Percentiles rank a stretch among this genome's conserved stretches.
Evolutionary conservation across 2,888 invertebrate genomes (phyloP).

Genomic region (Microchrysa polita): DNA sequence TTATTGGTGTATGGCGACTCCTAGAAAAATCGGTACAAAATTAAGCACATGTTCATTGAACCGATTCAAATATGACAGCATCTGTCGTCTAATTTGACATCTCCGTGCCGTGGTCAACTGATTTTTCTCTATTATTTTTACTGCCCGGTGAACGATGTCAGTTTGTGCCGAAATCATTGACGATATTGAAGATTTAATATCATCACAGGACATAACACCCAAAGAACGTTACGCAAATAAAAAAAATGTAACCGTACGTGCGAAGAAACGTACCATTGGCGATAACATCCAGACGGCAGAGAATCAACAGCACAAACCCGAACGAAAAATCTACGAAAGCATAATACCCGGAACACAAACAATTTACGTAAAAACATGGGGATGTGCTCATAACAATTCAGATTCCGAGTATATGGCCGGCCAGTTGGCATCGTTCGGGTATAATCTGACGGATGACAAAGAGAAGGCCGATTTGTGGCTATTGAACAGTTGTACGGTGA

Average conservation of each 20-base stretch:
- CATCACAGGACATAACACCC: slow-evolving; percentile 80
- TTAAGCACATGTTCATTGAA: neutral
- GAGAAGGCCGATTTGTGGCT: slow-evolving; percentile 90
- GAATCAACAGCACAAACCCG: slow-evolving; percentile 51
- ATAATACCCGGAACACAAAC: slow-evolving; percentile 78
- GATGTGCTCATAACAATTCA: slow-evolving; percentile 97
- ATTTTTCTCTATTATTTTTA: neutral
- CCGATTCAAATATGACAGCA: neutral
- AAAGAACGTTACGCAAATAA: slow-evolving; percentile 79
- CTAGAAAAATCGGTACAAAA: too few relatives aligned
- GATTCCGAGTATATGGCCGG: slow-evolving; percentile 99
- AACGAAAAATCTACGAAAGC: slow-evolving; percentile 68
- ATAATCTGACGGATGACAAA: slow-evolving; percentile 83
- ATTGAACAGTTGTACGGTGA: slow-evolving; percentile 97
- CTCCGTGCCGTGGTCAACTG: neutral
- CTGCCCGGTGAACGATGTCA: slow-evolving; percentile 26
- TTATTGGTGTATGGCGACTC: too few relatives aligned
- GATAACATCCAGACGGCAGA: slow-evolving; percentile 49
- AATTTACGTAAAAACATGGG: slow-evolving; percentile 94
- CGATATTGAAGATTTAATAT: slow-evolving; percentile 87
- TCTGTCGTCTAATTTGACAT: neutral
- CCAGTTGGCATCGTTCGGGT: slow-evolving; percentile 87
- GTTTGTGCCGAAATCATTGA: slow-evolving; percentile 71
- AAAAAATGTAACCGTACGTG: slow-evolving; percentile 75
- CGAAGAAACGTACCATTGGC: slow-evolving; percentile 65